Conservation (phyloP, 2,888 invertebrate species). For the Meghimatium bilineatum region DNA sequence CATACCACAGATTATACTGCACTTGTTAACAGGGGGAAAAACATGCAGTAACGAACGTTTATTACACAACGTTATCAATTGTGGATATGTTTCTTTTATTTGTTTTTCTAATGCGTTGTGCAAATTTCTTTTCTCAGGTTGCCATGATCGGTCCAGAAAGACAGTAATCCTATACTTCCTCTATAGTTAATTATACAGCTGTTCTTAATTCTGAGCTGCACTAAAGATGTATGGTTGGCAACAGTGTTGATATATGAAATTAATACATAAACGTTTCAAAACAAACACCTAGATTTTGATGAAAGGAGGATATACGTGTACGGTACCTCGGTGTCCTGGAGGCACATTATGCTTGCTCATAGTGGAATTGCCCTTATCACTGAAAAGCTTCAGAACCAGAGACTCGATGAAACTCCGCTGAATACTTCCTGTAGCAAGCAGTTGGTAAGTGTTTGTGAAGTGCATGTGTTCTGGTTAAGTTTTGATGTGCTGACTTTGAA, state of each 20-base stretch:
- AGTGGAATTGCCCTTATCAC: conserved; percentile 54
- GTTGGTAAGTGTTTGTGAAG: conserved; percentile 37
- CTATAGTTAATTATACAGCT: neutral
- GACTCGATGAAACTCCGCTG: conserved; percentile 46
- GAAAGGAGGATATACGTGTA: neutral
- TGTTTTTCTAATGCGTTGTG: neutral
- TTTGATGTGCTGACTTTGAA: no score
- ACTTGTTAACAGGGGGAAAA: no score
- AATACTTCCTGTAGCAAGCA: conserved; percentile 24
- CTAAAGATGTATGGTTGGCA: neutral
- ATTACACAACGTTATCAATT: no score
- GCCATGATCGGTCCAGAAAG: neutral
- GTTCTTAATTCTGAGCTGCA: neutral
- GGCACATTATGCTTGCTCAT: conserved; percentile 49
- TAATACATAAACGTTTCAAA: neutral
- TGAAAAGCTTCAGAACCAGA: conserved; percentile 52
- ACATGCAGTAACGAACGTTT: no score
- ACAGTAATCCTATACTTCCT: neutral
- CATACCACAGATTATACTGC: no score
- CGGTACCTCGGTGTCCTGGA: conserved; percentile 6
- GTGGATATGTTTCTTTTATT: no score
- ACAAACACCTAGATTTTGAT: conserved; percentile 5
- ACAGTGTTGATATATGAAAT: neutral
- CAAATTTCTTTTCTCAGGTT: neutral
- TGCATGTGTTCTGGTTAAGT: no score